These are phyloP conservation scores for Odontesthes bonariensis DNA, from an alignment of 2,113 vertebrate species.

Conservation along the genomic window DNA sequence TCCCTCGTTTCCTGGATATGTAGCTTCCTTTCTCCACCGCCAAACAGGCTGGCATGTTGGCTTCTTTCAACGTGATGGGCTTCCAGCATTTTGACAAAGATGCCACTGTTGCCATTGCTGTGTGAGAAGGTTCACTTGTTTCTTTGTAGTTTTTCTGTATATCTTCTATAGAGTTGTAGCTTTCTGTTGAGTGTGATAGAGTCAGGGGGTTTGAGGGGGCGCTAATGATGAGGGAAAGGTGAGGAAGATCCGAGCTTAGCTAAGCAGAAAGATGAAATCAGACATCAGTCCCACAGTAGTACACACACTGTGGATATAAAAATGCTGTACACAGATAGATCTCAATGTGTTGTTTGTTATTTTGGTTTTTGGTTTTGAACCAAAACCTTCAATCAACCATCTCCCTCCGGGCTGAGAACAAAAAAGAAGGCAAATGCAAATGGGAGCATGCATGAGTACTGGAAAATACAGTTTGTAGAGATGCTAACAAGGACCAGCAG, in stretches of 20 bases:
- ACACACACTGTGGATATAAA: slow-evolving; percentile 44
- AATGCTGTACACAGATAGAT: slow-evolving; percentile 59
- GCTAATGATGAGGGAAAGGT: slow-evolving; percentile 76
- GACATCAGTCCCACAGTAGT: slow-evolving; percentile 48
- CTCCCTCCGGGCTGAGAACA: slow-evolving; percentile 54
- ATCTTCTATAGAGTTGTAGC: slow-evolving; percentile 38
- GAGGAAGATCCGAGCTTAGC: slow-evolving; percentile 75
- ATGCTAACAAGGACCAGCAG: slow-evolving; percentile 26
- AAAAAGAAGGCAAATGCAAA: slow-evolving; percentile 65
- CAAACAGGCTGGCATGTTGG: slow-evolving; percentile 70
- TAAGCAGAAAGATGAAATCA: slow-evolving; percentile 77
- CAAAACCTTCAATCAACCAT: slow-evolving; percentile 69
- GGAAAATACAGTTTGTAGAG: slow-evolving; percentile 51
- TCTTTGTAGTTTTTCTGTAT: slow-evolving; percentile 59
- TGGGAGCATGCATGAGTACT: slow-evolving; percentile 33
- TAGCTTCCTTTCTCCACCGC: slow-evolving; percentile 63
- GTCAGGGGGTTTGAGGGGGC: slow-evolving; percentile 52
- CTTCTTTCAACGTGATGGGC: slow-evolving; percentile 59
- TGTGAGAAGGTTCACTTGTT: slow-evolving; percentile 58
- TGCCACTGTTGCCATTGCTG: slow-evolving; percentile 63
- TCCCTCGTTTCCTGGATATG: slow-evolving; percentile 66
- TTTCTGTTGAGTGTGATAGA: slow-evolving; percentile 52
- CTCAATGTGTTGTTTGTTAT: slow-evolving; percentile 51
- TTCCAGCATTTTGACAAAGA: slow-evolving; percentile 65
- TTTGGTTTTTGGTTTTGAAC: slow-evolving; percentile 59